These are phyloP conservation scores for Heliconius hermathena DNA, from an alignment of 1,140 invertebrate genomes.

Conservation along the genomic window DNA sequence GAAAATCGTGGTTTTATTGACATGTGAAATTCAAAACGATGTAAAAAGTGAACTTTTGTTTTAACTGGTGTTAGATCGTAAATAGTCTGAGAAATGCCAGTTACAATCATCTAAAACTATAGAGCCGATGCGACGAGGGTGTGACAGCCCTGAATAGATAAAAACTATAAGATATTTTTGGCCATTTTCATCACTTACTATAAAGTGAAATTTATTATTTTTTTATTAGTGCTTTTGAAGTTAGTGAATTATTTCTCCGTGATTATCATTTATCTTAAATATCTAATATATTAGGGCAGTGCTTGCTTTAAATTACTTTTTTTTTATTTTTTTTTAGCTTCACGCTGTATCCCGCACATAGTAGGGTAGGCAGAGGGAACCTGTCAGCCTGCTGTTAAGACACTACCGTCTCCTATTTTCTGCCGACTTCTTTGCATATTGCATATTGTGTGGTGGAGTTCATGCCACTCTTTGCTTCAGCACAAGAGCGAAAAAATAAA, in stretches of 20 bases:
- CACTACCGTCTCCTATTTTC: background rate
- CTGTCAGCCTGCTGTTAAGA: background rate
- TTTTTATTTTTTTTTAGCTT: background rate
- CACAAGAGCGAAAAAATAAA: background rate
- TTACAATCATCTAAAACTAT: conserved; percentile 5
- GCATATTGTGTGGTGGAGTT: background rate
- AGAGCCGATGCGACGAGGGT: background rate
- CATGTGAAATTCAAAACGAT: background rate
- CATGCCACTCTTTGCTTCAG: background rate
- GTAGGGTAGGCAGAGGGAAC: background rate
- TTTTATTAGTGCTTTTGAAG: background rate
- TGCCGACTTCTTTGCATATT: background rate
- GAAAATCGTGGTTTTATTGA: background rate
- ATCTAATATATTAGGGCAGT: too few relatives aligned
- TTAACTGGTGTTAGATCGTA: background rate
- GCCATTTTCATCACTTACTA: background rate
- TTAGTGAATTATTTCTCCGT: background rate
- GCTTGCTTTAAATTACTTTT: too few relatives aligned
- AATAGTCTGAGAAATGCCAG: background rate
- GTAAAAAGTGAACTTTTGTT: background rate
- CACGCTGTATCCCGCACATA: background rate
- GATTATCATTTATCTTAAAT: background rate
- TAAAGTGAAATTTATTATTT: background rate
- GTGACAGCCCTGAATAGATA: conserved; percentile 10
- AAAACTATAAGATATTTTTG: background rate